Evolutionary conservation across 2,888 invertebrate species (phyloP), one percentile per base, ranked within the genome.

Genomic region (Dendrolimus pini): DNA sequence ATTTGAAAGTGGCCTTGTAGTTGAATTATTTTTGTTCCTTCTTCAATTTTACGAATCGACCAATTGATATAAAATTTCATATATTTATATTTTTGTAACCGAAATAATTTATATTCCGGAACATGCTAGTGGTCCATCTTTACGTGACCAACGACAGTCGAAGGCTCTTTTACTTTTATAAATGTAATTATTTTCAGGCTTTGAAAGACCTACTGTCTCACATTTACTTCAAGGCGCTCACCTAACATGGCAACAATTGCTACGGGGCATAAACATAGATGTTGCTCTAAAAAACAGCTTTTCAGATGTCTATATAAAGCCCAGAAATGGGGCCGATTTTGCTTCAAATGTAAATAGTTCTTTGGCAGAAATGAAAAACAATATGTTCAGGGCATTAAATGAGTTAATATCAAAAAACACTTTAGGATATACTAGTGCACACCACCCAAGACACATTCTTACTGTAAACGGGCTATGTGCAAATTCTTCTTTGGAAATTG

Each of bases 221-320:
- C 93, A 95, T 69, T 82, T 96, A 52, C 79, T 95, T 12, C 94
- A 94, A 76, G 92, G 93, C 0, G 92, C 94, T 0, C 92, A 93
- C 66, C 78, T 95, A 59, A 91, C 93, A 53, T 89, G 91, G 56
- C 94, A 95, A 75, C 94, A 94, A 78, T 74, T 94, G 53, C 81
- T 92, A 2, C 86, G 94, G 56, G 95, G 95, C 0, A 91, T 93
- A 56, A 75, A 91, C 0, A 74, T 87, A n/a, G 69, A 75, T 10
- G 81, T 83, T n/a, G 93, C 95, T 0, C 82, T 95, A 60, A 66
- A 81, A 3, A 91, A 89, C 56, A 91, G 93, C 60, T 93, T 93
- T 64, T 79, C 92, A 0, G 94, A 95, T 72, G 93, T 95, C 12
- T 96, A 95, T 70, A 91, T 93, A 7, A 92, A 92, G 67, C 86